Evolutionary conservation across 2,888 invertebrate genomes (phyloP), one percentile per base, ranked within the genome.

Genomic region (Lepidochrysops patricia): DNA sequence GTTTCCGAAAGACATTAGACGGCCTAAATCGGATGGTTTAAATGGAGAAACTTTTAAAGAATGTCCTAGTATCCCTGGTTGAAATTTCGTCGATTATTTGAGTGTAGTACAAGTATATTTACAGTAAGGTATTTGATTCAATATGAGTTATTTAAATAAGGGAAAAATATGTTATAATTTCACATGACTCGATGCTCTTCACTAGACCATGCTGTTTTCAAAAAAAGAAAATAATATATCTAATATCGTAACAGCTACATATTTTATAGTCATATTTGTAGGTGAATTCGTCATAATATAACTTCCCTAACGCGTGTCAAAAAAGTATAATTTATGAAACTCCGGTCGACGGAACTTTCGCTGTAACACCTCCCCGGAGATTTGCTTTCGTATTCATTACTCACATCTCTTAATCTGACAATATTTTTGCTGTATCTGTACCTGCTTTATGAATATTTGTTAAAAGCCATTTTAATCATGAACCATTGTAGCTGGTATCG

Each of bases 271-370:
- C 43, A 12, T 4, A 9, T 23, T 23, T 19, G 43, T 43, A 43
- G 26, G 15, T 54, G 27, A 54, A 29, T 54, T 32, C 50, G 19
- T 48, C 43, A 52, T 26, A 58, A 52, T 64, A 35, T 56, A 60
- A 29, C 52, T 63, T 63, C 57, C 54, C 60, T 59, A 60, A 58
- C 62, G 52, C 60, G 32, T 62, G 58, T 13, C 57, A 61, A 58
- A 62, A 7, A 58, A 48, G 48, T 59, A 59, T 61, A 61, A 62
- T 64, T 62, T 57, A 62, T 61, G 61, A 64, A 64, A 60, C 58
- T 63, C 49, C 52, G 15, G 35, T 25, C 60, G 43, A 58, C 57
- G 57, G 58, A 15, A 43, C 35, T 50, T 58, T 49, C 57, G 35
- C 49, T 49, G 52, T 59, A 52, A 59, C 58, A 15, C 50, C 57